These are phyloP conservation scores for Trachymyrmex cornetzi DNA, from an alignment of 1,140 invertebrate species.

Conservation along the genomic window DNA sequence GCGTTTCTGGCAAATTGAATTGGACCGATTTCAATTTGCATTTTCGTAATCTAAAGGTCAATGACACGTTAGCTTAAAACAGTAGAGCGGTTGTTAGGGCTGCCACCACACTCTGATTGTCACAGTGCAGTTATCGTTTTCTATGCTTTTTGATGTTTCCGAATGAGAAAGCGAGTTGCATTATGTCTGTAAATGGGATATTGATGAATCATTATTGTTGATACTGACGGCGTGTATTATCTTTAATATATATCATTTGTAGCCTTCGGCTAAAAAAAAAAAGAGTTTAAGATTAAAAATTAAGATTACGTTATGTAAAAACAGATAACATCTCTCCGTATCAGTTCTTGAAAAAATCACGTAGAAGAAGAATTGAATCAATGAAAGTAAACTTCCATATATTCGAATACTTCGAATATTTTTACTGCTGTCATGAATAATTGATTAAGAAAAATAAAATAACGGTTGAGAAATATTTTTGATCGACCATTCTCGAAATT, in stretches of 20 bases:
- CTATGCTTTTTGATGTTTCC: background rate
- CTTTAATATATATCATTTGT: background rate
- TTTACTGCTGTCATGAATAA: background rate
- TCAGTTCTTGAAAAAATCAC: background rate
- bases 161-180: background rate
- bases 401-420: background rate
- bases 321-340: background rate
- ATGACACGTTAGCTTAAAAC: conserved; percentile 19
- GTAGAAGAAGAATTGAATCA: background rate
- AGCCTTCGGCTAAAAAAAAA: background rate
- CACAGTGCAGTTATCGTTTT: background rate
- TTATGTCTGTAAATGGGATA: background rate
- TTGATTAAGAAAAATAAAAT: background rate
- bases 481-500: background rate
- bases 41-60: conserved; percentile 56
- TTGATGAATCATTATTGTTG: conserved; percentile 32
- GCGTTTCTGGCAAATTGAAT: conserved; percentile 22
- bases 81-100: background rate
- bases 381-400: background rate
- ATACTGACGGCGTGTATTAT: background rate
- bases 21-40: conserved; percentile 25
- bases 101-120: conserved; percentile 19
- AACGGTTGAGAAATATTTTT: background rate
- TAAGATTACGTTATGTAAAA: background rate
- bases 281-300: background rate